phyloP scores from a whole-genome alignment of 2,797 vertebrate genomes.

The Lacerta agilis region DNA sequence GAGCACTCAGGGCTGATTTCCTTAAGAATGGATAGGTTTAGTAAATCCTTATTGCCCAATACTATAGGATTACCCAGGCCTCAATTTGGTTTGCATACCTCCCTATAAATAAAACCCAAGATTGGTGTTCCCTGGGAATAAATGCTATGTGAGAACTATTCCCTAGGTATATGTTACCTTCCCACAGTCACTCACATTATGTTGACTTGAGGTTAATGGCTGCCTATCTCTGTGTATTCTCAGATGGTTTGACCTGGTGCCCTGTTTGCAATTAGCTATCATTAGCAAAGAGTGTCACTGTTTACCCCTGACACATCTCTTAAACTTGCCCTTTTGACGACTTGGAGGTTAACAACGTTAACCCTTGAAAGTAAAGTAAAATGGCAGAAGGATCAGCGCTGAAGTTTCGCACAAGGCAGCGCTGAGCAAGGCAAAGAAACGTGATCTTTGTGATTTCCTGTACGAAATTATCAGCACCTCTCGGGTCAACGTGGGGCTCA shows the following conservation, averaged over 20 bases:
- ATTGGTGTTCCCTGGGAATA: background rate
- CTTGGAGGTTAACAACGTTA: background rate
- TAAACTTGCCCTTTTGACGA: background rate
- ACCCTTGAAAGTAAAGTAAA: conserved; percentile 8
- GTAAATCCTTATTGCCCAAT: background rate
- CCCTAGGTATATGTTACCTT: background rate
- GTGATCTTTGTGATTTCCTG: background rate
- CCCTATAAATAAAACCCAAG: background rate
- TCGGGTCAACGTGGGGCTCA: background rate
- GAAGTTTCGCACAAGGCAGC: background rate
- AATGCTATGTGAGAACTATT: background rate
- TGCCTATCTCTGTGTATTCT: background rate
- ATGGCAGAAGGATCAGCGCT: background rate
- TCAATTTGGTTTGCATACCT: background rate
- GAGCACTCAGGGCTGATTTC: too few relatives aligned
- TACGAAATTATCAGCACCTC: background rate
- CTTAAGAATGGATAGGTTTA: too few relatives aligned
- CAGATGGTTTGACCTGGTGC: background rate
- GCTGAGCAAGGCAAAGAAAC: background rate
- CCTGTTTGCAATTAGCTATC: conserved; percentile 6
- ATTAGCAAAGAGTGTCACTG: background rate
- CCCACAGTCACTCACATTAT: background rate
- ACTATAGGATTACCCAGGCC: background rate
- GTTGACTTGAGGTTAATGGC: background rate
- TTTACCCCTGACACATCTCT: background rate